phyloP scores from a whole-genome alignment of 2,113 vertebrate species.

The Oriolus oriolus region DNA sequence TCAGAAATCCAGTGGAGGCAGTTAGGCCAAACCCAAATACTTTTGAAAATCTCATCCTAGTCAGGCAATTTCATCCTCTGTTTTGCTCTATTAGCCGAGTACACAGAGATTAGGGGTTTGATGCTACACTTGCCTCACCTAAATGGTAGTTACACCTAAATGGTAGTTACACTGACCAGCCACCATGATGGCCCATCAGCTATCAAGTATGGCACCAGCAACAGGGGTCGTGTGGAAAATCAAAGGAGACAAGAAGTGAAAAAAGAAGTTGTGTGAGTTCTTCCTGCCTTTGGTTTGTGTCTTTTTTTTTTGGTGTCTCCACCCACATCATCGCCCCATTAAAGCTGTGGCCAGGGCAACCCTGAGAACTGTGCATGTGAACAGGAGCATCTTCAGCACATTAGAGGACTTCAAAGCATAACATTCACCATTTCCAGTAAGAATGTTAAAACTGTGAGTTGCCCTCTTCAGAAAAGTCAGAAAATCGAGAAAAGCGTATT shows the following conservation, averaged over 20 bases:
- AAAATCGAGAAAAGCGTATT: not conserved
- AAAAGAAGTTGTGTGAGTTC: not conserved
- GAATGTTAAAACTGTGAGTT: not conserved
- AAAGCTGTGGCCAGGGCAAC: not conserved
- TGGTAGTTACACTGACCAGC: not conserved
- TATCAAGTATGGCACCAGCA: not conserved
- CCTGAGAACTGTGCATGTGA: not conserved
- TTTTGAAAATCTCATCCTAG: not conserved
- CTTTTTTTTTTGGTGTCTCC: not conserved
- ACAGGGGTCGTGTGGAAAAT: not conserved
- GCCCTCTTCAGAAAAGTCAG: not conserved
- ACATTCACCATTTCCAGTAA: not conserved
- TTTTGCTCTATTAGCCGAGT: not conserved
- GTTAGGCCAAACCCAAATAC: not conserved
- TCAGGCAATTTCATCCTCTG: not conserved
- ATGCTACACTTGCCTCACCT: not conserved
- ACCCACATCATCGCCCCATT: not conserved
- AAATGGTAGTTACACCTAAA: accelerated
- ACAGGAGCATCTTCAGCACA: slow-evolving; percentile 2
- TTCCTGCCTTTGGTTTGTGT: not conserved
- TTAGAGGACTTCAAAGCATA: not conserved
- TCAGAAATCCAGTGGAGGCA: not conserved
- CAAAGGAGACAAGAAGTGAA: not conserved
- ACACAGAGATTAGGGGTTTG: not conserved
- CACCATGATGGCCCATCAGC: not conserved